phyloP scores from a whole-genome alignment of 1,140 invertebrate species.

The Drosophila novamexicana region DNA sequence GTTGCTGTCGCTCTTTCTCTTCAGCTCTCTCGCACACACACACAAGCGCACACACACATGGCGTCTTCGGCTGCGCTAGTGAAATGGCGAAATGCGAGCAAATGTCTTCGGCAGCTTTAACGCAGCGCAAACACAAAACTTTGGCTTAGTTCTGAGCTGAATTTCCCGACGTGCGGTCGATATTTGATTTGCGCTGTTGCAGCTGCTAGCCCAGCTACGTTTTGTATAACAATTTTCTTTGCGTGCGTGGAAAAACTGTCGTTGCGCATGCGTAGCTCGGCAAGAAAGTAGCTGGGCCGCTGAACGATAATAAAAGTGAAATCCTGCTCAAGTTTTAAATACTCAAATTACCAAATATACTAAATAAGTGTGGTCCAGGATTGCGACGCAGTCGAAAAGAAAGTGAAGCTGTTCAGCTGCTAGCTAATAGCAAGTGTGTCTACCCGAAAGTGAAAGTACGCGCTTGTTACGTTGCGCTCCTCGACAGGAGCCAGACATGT shows the following conservation, averaged over 20 bases:
- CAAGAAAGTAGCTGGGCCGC: slow-evolving; percentile 41
- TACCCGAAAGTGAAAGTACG: slow-evolving; percentile 69
- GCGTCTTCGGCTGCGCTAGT: slow-evolving; percentile 45
- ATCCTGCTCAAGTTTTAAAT: slow-evolving; percentile 46
- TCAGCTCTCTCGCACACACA: background rate
- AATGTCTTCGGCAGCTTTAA: slow-evolving; percentile 45
- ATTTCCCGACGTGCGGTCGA: slow-evolving; percentile 73
- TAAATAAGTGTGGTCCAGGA: slow-evolving; percentile 39
- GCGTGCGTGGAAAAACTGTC: slow-evolving; percentile 45
- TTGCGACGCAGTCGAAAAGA: slow-evolving; percentile 36
- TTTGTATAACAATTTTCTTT: slow-evolving; percentile 62
- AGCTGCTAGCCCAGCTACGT: background rate
- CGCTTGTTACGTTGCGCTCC: slow-evolving; percentile 5
- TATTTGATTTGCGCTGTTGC: slow-evolving; percentile 34
- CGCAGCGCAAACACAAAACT: slow-evolving; percentile 47
- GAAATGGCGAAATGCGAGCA: slow-evolving; percentile 44
- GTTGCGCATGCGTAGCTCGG: slow-evolving; percentile 63
- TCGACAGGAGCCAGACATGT: slow-evolving; percentile 51
- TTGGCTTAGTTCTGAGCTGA: slow-evolving; percentile 80
- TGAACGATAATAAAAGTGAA: slow-evolving; percentile 76
- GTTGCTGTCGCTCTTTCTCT: slow-evolving; percentile 28
- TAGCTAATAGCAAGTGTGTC: slow-evolving; percentile 18
- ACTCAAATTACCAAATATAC: slow-evolving; percentile 5
- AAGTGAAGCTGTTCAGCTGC: slow-evolving; percentile 53
- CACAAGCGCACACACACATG: background rate